Evolutionary conservation across 1,140 invertebrate species (phyloP).

Genomic region (Drosophila lacteicornis): DNA sequence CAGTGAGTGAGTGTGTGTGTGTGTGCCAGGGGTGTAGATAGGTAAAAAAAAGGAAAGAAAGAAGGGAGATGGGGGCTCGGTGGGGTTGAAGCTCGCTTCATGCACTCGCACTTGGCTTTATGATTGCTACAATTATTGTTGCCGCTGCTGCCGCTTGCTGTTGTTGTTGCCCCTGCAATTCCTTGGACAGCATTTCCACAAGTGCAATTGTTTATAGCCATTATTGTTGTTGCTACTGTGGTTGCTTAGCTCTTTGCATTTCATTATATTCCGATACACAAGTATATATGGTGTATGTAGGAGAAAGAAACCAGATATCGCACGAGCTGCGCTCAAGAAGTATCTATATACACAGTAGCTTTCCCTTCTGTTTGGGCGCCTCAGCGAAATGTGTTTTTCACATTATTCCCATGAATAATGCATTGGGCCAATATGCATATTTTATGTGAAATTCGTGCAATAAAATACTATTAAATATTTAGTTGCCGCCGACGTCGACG

Average conservation of each 20-base stretch:
- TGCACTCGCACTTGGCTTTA: conserved; percentile 83
- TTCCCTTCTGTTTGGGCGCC: conserved; percentile 9
- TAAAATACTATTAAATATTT: conserved; percentile 85
- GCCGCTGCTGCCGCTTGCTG: conserved; percentile 31
- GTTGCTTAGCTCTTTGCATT: conserved; percentile 57
- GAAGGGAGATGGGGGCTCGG: conserved; percentile 13
- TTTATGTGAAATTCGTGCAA: conserved; percentile 84
- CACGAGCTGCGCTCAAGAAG: conserved; percentile 25
- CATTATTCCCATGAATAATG: conserved; percentile 83
- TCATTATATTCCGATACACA: conserved; percentile 59
- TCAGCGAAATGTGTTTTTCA: conserved; percentile 78
- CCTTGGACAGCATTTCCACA: conserved; percentile 60
- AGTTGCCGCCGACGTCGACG: conserved; percentile 61
- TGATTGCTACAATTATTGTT: conserved; percentile 78
- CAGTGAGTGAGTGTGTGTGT: conserved; percentile 10
- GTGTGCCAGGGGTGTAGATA: not conserved
- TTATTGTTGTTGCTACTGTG: conserved; percentile 5
- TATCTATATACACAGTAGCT: conserved; percentile 39
- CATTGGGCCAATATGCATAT: conserved; percentile 83
- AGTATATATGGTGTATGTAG: conserved; percentile 27
- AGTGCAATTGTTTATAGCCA: conserved; percentile 66
- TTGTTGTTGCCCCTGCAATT: conserved; percentile 43
- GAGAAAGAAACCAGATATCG: conserved; percentile 52
- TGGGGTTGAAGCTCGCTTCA: conserved; percentile 46
- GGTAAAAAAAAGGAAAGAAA: conserved; percentile 3